Conservation (phyloP, 1,140 invertebrate genomes). For the Prorops nasuta region DNA sequence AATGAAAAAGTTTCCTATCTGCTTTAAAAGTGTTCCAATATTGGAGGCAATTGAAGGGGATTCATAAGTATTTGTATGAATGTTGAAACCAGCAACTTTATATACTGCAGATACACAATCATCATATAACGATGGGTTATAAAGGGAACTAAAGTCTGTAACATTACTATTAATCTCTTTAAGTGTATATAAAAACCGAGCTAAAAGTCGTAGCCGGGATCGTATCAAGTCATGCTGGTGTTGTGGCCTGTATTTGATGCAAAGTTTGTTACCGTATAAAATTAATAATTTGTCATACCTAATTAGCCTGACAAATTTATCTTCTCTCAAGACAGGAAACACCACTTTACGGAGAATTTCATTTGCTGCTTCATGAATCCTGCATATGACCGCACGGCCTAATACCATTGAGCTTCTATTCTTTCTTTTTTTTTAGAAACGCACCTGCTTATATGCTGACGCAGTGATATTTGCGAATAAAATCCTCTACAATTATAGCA, state of each 20-base stretch:
- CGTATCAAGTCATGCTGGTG: slow-evolving; percentile 16
- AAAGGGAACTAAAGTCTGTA: slow-evolving; percentile 15
- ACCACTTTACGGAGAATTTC: slow-evolving; percentile 5
- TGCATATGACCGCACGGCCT: not conserved
- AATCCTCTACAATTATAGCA: slow-evolving; percentile 10
- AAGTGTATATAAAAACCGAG: slow-evolving; percentile 7
- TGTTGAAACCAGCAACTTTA: slow-evolving; percentile 6
- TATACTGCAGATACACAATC: slow-evolving; percentile 3
- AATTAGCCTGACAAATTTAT: slow-evolving; percentile 11
- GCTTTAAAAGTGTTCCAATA: slow-evolving; percentile 8
- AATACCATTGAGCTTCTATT: not conserved
- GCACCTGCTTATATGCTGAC: slow-evolving; percentile 10
- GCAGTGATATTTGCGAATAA: slow-evolving; percentile 3
- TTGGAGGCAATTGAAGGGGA: slow-evolving; percentile 3
- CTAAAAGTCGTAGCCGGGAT: slow-evolving; percentile 5
- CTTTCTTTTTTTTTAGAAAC: not conserved
- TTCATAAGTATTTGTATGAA: not conserved
- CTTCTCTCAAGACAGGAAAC: slow-evolving; percentile 15
- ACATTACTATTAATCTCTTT: slow-evolving; percentile 7
- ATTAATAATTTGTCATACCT: slow-evolving; percentile 18
- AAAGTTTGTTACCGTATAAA: slow-evolving; percentile 15
- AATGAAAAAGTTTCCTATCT: slow-evolving; percentile 11
- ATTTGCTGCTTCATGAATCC: slow-evolving; percentile 12
- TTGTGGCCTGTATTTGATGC: slow-evolving; percentile 8
- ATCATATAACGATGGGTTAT: slow-evolving; percentile 14